Evolutionary conservation across 2,888 invertebrate species (phyloP).

Genomic region (Steinernema carpocapsae): DNA sequence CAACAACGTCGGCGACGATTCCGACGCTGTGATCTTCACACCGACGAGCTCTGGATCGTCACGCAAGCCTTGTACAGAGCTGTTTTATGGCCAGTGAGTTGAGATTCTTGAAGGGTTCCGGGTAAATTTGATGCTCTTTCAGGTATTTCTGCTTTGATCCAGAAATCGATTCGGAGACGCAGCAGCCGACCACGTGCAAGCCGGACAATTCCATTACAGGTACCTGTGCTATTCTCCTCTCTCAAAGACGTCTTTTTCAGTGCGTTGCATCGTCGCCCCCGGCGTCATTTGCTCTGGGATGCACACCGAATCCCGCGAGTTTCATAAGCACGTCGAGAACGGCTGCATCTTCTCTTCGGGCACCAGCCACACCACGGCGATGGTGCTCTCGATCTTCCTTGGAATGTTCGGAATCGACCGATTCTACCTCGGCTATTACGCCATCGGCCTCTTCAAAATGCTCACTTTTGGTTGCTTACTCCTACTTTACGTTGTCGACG

Average conservation of each 20-base stretch:
- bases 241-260: constrained; percentile 36
- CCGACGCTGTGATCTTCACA: constrained; percentile 12
- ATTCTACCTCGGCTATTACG: constrained; percentile 97
- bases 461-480: constrained; percentile 96
- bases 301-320: constrained; percentile 33
- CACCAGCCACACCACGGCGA: constrained; percentile 72
- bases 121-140: constrained; percentile 33
- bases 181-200: constrained; percentile 53
- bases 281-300: constrained; percentile 40
- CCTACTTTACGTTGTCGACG: constrained; percentile 85
- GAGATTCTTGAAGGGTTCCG: not conserved
- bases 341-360: constrained; percentile 50
- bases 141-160: constrained; percentile 50
- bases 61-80: constrained; percentile 36
- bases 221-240: constrained; percentile 17
- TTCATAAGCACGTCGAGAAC: constrained; percentile 44
- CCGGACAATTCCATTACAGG: constrained; percentile 56
- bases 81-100: constrained; percentile 42
- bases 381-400: constrained; percentile 90
- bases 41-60: not conserved
- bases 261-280: constrained; percentile 40
- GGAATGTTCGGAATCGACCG: constrained; percentile 97
- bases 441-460: constrained; percentile 89
- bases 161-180: constrained; percentile 46
- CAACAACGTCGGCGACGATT: constrained; percentile 15